Evolutionary conservation across 2,797 vertebrate species (phyloP).

Genomic region (Sebastes jordani): DNA sequence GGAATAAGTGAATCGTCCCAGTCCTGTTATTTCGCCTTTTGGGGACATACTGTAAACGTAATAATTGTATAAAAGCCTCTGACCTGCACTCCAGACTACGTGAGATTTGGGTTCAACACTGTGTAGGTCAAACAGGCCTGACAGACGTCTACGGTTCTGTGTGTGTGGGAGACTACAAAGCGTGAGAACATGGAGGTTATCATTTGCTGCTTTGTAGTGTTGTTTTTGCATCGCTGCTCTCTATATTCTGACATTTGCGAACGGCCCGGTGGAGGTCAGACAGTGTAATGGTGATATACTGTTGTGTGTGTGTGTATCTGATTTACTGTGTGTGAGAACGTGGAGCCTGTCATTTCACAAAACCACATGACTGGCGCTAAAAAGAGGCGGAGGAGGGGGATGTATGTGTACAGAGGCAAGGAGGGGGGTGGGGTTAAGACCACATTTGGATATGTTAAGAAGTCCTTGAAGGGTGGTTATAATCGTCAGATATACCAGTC

Average conservation of each 20-base stretch:
- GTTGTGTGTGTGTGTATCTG: conserved; percentile 38
- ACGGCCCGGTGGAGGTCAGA: conserved; percentile 37
- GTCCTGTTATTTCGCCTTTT: too few relatives aligned
- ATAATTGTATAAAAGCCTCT: too few relatives aligned
- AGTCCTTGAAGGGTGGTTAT: conserved; percentile 63
- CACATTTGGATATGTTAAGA: conserved; percentile 47
- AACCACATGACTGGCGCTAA: conserved; percentile 60
- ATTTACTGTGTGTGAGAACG: conserved; percentile 67
- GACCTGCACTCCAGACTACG: not conserved
- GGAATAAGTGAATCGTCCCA: too few relatives aligned
- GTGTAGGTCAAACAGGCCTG: not conserved
- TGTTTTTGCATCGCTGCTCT: not conserved
- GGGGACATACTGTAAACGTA: too few relatives aligned
- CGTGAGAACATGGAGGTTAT: conserved; percentile 51
- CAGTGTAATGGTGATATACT: conserved; percentile 45
- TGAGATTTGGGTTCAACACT: not conserved
- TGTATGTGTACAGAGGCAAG: not conserved
- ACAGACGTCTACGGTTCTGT: not conserved
- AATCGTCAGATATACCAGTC: conserved; percentile 62
- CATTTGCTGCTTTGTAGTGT: conserved; percentile 17
- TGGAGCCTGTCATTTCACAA: conserved; percentile 69
- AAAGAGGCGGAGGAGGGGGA: conserved; percentile 23
- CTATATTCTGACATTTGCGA: conserved; percentile 33
- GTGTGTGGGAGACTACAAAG: not conserved
- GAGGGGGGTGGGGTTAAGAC: not conserved